Percentiles rank a stretch among this genome's conserved stretches.
These are phyloP conservation scores for Theonella swinhoei DNA, from an alignment of 37 sponge, comb jelly and placozoan genomes.

Conservation along the genomic window DNA sequence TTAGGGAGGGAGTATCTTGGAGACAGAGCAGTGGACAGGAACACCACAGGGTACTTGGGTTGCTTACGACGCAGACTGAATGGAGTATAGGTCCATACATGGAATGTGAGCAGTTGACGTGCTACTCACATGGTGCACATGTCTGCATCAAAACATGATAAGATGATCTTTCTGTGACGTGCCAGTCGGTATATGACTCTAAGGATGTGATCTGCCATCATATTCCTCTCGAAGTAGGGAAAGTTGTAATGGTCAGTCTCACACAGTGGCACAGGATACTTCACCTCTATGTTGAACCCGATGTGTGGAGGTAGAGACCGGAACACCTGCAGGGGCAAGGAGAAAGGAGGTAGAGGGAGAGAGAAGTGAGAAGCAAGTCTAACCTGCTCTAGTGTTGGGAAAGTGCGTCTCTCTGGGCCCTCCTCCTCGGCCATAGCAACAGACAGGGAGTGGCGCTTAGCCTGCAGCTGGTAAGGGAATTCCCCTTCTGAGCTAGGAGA, in stretches of 20 bases:
- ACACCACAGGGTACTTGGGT: slow-evolving; percentile 35
- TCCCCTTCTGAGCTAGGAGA: background rate
- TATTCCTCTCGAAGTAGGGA: slow-evolving; percentile 45
- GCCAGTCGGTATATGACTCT: slow-evolving; percentile 12
- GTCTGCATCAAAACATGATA: slow-evolving; percentile 35
- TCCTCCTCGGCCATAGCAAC: too few relatives aligned
- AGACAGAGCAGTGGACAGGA: background rate
- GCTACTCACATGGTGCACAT: slow-evolving; percentile 35
- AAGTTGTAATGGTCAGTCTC: background rate
- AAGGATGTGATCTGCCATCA: slow-evolving; percentile 28
- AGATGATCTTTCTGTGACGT: slow-evolving; percentile 25
- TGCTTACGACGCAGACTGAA: slow-evolving; percentile 22
- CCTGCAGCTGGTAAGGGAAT: too few relatives aligned
- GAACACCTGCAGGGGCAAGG: slow-evolving; percentile 22
- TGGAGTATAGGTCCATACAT: background rate
- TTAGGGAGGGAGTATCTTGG: background rate
- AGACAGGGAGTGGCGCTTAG: too few relatives aligned
- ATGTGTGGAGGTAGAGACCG: slow-evolving; percentile 13
- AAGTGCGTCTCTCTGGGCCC: slow-evolving; percentile 15
- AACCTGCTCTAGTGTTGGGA: slow-evolving; percentile 26
- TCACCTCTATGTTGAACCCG: slow-evolving; percentile 61
- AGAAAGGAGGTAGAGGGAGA: background rate
- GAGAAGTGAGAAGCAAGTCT: background rate
- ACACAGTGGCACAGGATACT: slow-evolving; percentile 39
- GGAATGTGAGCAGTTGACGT: too few relatives aligned